Evolutionary conservation across 2,888 invertebrate genomes (phyloP), one percentile per base, ranked within the genome.

Genomic region (Lepidocyrtinus sp.): DNA sequence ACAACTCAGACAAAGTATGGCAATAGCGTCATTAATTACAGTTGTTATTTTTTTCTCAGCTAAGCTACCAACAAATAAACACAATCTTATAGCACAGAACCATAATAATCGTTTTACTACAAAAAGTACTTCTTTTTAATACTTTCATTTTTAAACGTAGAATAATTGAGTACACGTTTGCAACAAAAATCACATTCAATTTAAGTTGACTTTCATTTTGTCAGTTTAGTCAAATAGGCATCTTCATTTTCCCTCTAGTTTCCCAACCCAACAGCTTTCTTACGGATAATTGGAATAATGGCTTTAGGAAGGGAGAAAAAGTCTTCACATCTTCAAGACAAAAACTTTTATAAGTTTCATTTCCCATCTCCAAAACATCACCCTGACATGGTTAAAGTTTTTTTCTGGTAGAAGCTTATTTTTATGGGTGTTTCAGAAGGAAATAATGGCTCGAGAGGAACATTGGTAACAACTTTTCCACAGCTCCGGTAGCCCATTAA

Each of bases 351-450:
- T 12, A 36, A 36, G 12, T 36, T 36, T 7, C 36, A 36, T 36
- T 36, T 36, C 36, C n/a, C 12, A 36, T 12, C 12, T 36, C 36
- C 5, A 36, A 36, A 12, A 36, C 36, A 36, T 36, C 36, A 36
- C 12, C 36, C 36, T 5, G 36, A 7, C 36, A 36, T 36, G 36
- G 36, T 36, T 12, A 12, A 36, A 36, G 5, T 36, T 36, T 36
- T 36, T 36, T 36, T n/a, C n/a, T n/a, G n/a, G n/a, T n/a, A n/a
- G n/a, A 7, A 36, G 36, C 27, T 36, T 3, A 59, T 26, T n/a
- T 36, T 71, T 71, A 71, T 50, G 59, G 59, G 71, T 59, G 3
- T 27, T 62, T 71, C n/a, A 62, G 71, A 26, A 59, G 24, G 25
- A 61, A 63, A 72, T 46, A 71, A 61, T 62, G 25, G 62, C 36